These are phyloP conservation scores for Epinephelus malabaricus DNA, from an alignment of 2,797 vertebrate genomes.

Conservation along the genomic window DNA sequence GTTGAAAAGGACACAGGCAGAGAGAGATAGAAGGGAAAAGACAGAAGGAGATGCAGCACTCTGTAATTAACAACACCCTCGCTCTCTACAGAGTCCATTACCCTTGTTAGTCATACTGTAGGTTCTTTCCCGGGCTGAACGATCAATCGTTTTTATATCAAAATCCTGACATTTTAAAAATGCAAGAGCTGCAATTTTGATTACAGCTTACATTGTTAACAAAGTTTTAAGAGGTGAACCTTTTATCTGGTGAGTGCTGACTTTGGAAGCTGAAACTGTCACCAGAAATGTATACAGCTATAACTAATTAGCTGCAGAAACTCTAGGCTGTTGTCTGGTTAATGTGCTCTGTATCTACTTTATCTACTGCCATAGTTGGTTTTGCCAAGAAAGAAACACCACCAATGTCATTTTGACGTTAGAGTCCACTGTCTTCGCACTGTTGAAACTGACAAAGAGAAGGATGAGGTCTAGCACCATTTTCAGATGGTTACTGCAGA, in stretches of 20 bases:
- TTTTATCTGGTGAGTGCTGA: conserved; percentile 5
- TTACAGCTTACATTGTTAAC: conserved; percentile 19
- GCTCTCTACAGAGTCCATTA: conserved; percentile 63
- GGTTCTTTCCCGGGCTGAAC: conserved; percentile 25
- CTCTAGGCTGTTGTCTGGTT: not conserved
- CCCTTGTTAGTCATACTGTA: conserved; percentile 66
- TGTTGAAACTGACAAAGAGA: no score
- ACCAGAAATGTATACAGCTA: not conserved
- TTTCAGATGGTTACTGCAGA: no score
- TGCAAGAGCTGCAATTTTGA: conserved; percentile 16
- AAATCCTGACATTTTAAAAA: conserved; percentile 34
- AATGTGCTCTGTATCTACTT: not conserved
- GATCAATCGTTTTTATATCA: not conserved
- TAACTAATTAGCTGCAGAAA: not conserved
- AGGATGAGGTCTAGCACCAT: no score
- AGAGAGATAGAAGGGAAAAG: conserved; percentile 26
- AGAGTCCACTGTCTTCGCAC: no score
- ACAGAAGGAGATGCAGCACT: conserved; percentile 42
- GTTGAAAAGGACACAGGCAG: conserved; percentile 47
- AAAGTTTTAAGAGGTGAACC: not conserved
- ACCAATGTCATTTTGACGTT: not conserved
- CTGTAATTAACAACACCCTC: conserved; percentile 74
- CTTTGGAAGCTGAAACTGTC: not conserved
- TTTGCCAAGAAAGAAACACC: not conserved
- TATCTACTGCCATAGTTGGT: not conserved